Evolutionary conservation across 2,888 invertebrate species (phyloP), one percentile per base, ranked within the genome.

Genomic region (Balanococcus diminutus): DNA sequence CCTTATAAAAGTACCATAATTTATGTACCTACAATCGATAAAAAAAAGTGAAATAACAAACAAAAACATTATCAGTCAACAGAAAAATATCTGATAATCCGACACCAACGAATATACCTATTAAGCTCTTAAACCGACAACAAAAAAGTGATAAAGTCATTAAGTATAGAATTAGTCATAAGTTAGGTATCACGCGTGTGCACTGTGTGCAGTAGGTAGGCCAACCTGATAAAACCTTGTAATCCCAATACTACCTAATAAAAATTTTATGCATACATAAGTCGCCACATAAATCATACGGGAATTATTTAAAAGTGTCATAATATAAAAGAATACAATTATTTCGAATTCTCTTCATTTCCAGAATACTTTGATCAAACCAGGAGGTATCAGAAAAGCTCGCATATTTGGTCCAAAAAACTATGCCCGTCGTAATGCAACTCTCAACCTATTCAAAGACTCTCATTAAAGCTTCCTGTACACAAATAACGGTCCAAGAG

Each of bases 121-220:
- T 22, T 19, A 19, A 56, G 19, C 56, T 19, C 22, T 11, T 46
- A 11, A 19, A 22, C 22, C 22, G 56, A 56, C 56, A 56, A 56
- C 22, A 67, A 67, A n/a, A 67, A 67, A 67, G 25, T 67, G 67
- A 67, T 67, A 67, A 19, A 67, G 67, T 28, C 67, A 67, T 67
- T 67, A 67, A 67, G 28, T 67, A 67, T 28, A 67, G 67, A 67
- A 28, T 67, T 67, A 67, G 56, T 19, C 56, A 19, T 19, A 19
- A 1, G 8, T 11, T 42, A 9, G 11, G 4, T 22, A 22, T 5
- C 22, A 56, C 22, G 22, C 22, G 56, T 19, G 56, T 56, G 56
- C 56, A 56, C 11, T 11, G 42, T n/a, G 56, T 22, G 42, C 56
- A 22, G 19, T 22, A 22, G 56, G 22, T n/a, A n/a, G n/a, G n/a